A percentile compares a stretch with the other conserved stretches of the same genome.
Evolutionary conservation across 1,140 invertebrate species (phyloP).

Genomic region (Bombus terrestris): DNA sequence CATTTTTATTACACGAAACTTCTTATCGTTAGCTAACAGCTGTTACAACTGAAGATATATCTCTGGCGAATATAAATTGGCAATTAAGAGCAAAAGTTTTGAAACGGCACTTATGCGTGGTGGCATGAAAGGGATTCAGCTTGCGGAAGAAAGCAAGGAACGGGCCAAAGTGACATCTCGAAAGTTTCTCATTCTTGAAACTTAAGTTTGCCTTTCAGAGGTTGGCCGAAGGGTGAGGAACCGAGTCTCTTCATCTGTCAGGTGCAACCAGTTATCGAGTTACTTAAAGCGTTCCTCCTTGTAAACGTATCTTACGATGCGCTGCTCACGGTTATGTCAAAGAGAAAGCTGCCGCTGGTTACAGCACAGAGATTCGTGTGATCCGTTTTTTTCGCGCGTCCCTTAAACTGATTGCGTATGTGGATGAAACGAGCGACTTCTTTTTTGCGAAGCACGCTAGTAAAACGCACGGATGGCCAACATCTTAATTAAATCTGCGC

Average conservation of each 20-base stretch:
- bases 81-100: constrained; percentile 43
- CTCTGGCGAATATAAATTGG: constrained; percentile 37
- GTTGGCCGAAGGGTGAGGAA: constrained; percentile 29
- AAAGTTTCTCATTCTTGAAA: constrained; percentile 70
- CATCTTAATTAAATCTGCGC: constrained; percentile 3
- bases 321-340: constrained; percentile 45
- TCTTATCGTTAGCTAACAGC: constrained; percentile 17
- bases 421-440: constrained; percentile 18
- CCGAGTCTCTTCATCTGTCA: constrained; percentile 68
- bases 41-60: not conserved
- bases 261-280: constrained; percentile 72
- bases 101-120: constrained; percentile 11
- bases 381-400: constrained; percentile 22
- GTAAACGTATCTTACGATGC: constrained; percentile 55
- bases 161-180: constrained; percentile 55
- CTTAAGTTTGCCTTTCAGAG: constrained; percentile 54
- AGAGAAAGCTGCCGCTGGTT: constrained; percentile 44
- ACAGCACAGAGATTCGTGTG: constrained; percentile 17
- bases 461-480: not conserved
- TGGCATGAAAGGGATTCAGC: constrained; percentile 3
- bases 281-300: constrained; percentile 62
- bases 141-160: constrained; percentile 40
- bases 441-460: not conserved
- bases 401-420: not conserved
- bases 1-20: not conserved